Conservation (phyloP, 2,113 vertebrate genomes). For the Eonycteris spelaea region DNA sequence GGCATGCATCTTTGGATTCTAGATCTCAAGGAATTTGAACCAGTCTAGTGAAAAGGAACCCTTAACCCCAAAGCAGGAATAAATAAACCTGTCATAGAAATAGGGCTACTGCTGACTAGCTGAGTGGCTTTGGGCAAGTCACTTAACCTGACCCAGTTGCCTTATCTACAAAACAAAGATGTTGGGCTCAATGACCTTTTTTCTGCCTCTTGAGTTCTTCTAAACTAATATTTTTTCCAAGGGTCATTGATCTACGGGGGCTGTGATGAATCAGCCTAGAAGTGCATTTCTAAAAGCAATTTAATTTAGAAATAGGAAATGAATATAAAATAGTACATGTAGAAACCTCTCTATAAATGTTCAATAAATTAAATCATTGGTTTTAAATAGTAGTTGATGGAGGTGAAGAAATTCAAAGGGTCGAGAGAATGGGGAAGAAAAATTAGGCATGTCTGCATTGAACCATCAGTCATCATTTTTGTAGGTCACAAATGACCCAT, state of each 20-base stretch:
- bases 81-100: neutral
- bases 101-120: neutral
- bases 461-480: neutral
- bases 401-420: neutral
- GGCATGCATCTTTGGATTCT: neutral
- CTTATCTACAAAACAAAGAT: neutral
- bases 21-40: neutral
- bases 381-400: neutral
- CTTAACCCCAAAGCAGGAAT: neutral
- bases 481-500: neutral
- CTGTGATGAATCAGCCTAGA: neutral
- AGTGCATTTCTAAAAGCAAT: neutral
- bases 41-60: neutral
- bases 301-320: neutral
- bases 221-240: neutral
- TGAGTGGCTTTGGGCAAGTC: neutral
- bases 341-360: neutral
- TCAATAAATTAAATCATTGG: neutral
- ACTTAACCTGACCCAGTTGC: neutral
- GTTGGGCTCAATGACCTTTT: neutral
- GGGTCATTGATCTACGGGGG: neutral
- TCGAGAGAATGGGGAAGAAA: neutral
- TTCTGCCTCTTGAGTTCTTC: neutral
- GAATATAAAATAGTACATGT: neutral
- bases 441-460: neutral